Evolutionary conservation across 2,113 vertebrate species (phyloP).

Genomic region (Rhea pennata): DNA sequence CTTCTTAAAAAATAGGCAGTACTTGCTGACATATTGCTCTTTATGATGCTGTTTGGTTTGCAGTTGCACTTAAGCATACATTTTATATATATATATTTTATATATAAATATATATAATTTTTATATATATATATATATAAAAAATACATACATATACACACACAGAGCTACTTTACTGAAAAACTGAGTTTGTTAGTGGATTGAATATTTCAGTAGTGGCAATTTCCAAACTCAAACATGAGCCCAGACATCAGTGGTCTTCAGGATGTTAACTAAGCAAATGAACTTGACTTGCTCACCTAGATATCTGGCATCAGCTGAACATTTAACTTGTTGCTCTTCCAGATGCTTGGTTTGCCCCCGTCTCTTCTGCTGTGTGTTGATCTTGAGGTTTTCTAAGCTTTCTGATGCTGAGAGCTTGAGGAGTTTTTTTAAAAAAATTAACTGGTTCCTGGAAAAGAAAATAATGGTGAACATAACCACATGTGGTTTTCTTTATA

Average conservation of each 20-base stretch:
- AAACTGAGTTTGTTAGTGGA: not conserved
- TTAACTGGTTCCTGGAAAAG: not conserved
- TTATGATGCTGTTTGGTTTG: not conserved
- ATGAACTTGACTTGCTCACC: not conserved
- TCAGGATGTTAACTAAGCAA: not conserved
- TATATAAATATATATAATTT: too few relatives aligned
- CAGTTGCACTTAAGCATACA: not conserved
- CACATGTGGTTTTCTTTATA: slow-evolving; percentile 24
- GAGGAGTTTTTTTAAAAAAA: not conserved
- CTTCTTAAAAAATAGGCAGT: not conserved
- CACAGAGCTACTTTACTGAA: too few relatives aligned
- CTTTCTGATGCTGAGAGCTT: not conserved
- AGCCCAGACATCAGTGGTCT: not conserved
- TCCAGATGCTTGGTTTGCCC: not conserved
- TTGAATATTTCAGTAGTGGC: not conserved
- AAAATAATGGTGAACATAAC: not conserved
- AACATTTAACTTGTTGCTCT: not conserved
- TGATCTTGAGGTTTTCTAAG: not conserved
- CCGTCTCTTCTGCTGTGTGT: not conserved
- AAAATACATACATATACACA: too few relatives aligned
- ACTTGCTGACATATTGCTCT: not conserved
- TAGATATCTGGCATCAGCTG: not conserved
- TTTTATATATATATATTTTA: too few relatives aligned
- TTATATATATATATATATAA: too few relatives aligned
- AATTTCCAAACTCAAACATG: not conserved